phyloP scores from a whole-genome alignment of 30 jellyfish, hydroid and myxozoan species.

The Aurelia sp. region DNA sequence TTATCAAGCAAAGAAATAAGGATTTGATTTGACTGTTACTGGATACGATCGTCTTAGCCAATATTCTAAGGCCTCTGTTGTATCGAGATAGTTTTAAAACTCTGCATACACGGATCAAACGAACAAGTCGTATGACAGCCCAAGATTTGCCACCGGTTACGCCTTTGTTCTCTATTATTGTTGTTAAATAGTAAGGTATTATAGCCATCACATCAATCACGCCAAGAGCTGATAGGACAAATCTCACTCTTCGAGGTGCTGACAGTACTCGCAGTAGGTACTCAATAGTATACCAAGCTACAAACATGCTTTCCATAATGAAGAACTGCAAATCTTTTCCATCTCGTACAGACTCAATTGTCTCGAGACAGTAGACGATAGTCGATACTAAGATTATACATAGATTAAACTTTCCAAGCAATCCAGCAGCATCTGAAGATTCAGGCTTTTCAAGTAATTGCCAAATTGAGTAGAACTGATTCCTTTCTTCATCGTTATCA shows the following conservation, averaged over 20 bases:
- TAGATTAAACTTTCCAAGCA: conserved; percentile 50
- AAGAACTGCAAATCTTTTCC: conserved; percentile 19
- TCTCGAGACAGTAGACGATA: conserved; percentile 65
- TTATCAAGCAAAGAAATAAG: conserved; percentile 47
- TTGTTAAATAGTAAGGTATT: conserved; percentile 50
- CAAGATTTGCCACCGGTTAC: conserved; percentile 28
- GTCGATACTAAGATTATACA: conserved; percentile 49
- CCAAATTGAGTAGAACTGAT: conserved; percentile 36
- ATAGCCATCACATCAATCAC: conserved; percentile 52
- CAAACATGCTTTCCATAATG: conserved; percentile 47
- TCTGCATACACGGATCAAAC: conserved; percentile 64
- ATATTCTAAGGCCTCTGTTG: conserved; percentile 66
- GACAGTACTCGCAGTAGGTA: conserved; percentile 61
- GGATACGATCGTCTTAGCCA: conserved; percentile 38
- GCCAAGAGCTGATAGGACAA: conserved; percentile 61
- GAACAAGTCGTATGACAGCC: conserved; percentile 48
- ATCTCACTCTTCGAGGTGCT: conserved; percentile 42
- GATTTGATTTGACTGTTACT: conserved; percentile 67
- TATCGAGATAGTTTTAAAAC: conserved; percentile 65
- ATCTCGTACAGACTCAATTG: conserved; percentile 20
- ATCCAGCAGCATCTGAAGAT: conserved; percentile 41
- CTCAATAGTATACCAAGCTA: conserved; percentile 66
- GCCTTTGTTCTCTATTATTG: not conserved
- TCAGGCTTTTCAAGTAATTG: conserved; percentile 56
- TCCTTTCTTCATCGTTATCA: not conserved